These are phyloP conservation scores for Gymnogyps californianus DNA, from an alignment of 2,113 vertebrate genomes.

Conservation along the genomic window DNA sequence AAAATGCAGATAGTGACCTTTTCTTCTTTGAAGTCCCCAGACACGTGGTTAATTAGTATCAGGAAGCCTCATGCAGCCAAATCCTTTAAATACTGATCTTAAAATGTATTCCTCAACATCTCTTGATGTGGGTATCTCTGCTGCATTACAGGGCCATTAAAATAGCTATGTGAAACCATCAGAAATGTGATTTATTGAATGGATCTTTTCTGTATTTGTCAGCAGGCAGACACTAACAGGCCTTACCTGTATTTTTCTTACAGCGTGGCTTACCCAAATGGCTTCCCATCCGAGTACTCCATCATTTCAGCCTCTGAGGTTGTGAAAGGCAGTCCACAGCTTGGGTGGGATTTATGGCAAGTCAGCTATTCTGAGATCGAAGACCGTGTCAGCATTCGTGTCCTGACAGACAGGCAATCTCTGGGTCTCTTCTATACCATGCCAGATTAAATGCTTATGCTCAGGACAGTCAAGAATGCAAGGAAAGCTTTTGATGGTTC, in stretches of 20 bases:
- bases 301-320: conserved; percentile 74
- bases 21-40: background rate
- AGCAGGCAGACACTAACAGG: background rate
- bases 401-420: conserved; percentile 60
- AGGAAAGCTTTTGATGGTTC: conserved; percentile 71
- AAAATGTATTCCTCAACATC: background rate
- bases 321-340: conserved; percentile 46
- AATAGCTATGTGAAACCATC: background rate
- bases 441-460: conserved; percentile 25
- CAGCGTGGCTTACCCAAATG: conserved; percentile 69
- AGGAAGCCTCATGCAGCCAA: background rate
- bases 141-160: background rate
- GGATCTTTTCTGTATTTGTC: background rate
- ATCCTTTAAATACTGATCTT: background rate
- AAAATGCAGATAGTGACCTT: background rate
- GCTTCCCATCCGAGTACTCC: conserved; percentile 73
- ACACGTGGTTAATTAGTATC: background rate
- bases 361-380: conserved; percentile 66
- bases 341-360: conserved; percentile 76
- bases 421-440: conserved; percentile 68
- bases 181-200: background rate
- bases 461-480: conserved; percentile 62
- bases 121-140: background rate
- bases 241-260: background rate
- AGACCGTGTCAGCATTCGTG: conserved; percentile 61